Evolutionary conservation across 2,797 vertebrate genomes (phyloP).

Genomic region (Sebastes minor): DNA sequence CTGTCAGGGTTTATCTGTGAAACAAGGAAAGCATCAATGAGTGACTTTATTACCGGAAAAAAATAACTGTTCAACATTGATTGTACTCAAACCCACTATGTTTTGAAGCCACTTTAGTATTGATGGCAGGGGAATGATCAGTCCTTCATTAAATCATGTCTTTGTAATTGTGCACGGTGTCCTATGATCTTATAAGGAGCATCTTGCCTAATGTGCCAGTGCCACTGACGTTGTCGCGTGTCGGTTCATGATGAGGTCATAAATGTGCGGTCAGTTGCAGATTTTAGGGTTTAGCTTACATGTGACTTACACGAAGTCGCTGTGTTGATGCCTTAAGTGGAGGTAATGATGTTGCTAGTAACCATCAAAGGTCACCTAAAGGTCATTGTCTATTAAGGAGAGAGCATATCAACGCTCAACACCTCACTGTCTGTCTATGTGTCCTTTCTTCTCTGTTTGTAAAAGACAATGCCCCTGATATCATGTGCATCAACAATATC

Average conservation of each 20-base stretch:
- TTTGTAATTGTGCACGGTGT: constrained; percentile 70
- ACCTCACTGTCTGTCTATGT: constrained; percentile 22
- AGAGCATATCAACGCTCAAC: constrained; percentile 25
- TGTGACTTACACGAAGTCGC: constrained; percentile 37
- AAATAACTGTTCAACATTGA: constrained; percentile 68
- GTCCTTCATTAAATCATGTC: constrained; percentile 76
- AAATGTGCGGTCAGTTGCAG: constrained; percentile 34
- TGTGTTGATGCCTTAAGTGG: constrained; percentile 43
- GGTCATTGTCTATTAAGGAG: constrained; percentile 46
- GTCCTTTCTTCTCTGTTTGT: constrained; percentile 19
- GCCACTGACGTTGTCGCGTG: constrained; percentile 43
- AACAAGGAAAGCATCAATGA: constrained; percentile 61
- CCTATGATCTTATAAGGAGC: constrained; percentile 66
- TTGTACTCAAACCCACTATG: constrained; percentile 80
- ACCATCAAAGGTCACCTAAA: constrained; percentile 49
- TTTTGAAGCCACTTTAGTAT: constrained; percentile 84
- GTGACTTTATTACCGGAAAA: constrained; percentile 70
- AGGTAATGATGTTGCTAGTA: constrained; percentile 36
- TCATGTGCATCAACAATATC: constrained; percentile 36
- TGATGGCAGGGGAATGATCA: constrained; percentile 69
- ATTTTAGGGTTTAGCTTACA: constrained; percentile 35
- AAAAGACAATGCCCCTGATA: constrained; percentile 40
- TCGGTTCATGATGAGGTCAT: constrained; percentile 16
- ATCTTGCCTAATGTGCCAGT: constrained; percentile 53
- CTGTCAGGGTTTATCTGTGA: constrained; percentile 72